Evolutionary conservation across 1,140 invertebrate species (phyloP), one percentile per base, ranked within the genome.

Genomic region (Galleria mellonella): DNA sequence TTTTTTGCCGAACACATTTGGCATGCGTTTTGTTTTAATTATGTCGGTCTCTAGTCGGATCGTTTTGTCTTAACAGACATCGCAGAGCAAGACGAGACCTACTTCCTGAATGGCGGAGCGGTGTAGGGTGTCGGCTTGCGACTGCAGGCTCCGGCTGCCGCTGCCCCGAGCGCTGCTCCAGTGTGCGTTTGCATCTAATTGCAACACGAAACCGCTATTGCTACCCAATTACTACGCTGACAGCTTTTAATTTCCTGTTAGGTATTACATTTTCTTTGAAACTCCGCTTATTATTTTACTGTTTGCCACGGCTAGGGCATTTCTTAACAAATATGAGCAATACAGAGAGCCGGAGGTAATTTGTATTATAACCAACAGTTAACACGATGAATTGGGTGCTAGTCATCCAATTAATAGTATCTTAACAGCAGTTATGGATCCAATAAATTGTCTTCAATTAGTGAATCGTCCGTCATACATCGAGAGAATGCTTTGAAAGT

Each of bases 211-310:
- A 35, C 51, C 10, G 50, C 59, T 62, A 62, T 58, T 61, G 62
- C 49, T 60, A 62, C 52, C 43, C 32, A 42, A 31, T 43, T 45
- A 41, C 52, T 43, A 53, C 46, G 51, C 47, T 59, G 55, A 64
- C 61, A 50, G 71, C 57, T 60, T 56, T 61, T 67, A 64, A 73
- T 74, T 67, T 75, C 65, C 65, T 68, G 65, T 36, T 36, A 36
- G 15, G 33, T 13, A 13, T 37, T 69, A 65, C 53, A 43, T 43
- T 56, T 63, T 72, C 55, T 52, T 50, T 45, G 60, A 63, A 50
- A 55, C 48, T 45, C 63, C 58, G 66, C 57, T 41, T 68, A 43
- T 11, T 54, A 29, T 51, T 47, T 47, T n/a, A 29, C n/a, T 30
- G 29, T 37, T 13, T 9, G 9, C 33, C 41, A 51, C 31, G 30